phyloP scores from a whole-genome alignment of 2,888 invertebrate species.

The Latrodectus hesperus region DNA sequence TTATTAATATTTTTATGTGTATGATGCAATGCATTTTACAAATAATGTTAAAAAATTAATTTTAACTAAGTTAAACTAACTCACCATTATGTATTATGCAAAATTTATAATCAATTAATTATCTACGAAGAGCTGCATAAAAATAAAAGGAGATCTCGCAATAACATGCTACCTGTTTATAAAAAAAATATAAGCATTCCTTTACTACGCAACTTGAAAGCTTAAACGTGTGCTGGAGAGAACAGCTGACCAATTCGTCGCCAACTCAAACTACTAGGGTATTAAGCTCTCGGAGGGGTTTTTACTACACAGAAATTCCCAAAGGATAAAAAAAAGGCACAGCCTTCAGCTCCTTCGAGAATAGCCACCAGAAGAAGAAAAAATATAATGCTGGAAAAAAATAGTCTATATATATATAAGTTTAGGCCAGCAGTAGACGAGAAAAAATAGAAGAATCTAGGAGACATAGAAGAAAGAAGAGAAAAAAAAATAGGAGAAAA shows the following conservation, averaged over 20 bases:
- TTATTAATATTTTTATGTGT: no score
- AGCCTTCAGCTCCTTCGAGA: slow-evolving; percentile 57
- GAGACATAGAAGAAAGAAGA: slow-evolving; percentile 19
- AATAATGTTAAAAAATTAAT: no score
- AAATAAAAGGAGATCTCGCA: no score
- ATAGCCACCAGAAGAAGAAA: slow-evolving; percentile 46
- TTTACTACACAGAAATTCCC: slow-evolving; percentile 57
- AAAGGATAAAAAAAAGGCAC: slow-evolving; percentile 54
- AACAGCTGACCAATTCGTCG: neutral
- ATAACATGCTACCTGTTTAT: no score
- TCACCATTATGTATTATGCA: no score
- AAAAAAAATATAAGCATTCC: no score
- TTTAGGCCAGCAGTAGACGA: slow-evolving; percentile 67
- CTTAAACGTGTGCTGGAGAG: neutral
- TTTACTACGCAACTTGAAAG: neutral
- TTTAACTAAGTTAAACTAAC: no score
- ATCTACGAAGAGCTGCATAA: no score
- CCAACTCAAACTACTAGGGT: slow-evolving; percentile 25
- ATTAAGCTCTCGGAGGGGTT: slow-evolving; percentile 36
- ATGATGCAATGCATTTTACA: no score
- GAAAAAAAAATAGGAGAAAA: slow-evolving; percentile 29
- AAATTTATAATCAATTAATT: no score
- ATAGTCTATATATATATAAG: slow-evolving; percentile 62
- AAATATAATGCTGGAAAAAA: slow-evolving; percentile 35
- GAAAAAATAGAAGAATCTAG: slow-evolving; percentile 20